A percentile compares a stretch with the other conserved stretches of the same genome.
phyloP scores from a whole-genome alignment of 1,140 invertebrate genomes.

The Wasmannia auropunctata region DNA sequence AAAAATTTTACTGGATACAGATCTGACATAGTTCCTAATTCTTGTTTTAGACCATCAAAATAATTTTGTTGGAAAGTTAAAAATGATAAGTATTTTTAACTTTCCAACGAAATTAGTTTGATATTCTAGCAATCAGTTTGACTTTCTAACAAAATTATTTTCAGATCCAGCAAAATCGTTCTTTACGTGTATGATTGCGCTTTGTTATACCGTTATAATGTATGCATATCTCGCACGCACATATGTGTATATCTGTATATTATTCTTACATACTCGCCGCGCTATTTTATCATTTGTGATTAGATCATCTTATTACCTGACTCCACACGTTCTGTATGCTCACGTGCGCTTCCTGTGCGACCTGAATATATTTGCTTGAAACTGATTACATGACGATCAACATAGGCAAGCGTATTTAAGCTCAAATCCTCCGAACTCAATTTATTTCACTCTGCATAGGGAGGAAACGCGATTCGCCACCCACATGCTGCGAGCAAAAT shows the following conservation, averaged over 20 bases:
- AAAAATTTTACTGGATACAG: too few relatives aligned
- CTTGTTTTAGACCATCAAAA: too few relatives aligned
- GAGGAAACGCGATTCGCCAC: constrained; percentile 22
- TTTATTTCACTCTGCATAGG: constrained; percentile 38
- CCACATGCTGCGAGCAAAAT: constrained; percentile 5
- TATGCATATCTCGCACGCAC: too few relatives aligned
- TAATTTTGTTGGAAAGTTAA: too few relatives aligned
- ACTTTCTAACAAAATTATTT: too few relatives aligned
- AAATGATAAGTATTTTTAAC: too few relatives aligned
- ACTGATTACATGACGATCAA: constrained; percentile 31
- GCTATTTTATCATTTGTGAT: neutral
- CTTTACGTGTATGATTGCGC: neutral
- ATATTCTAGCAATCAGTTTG: too few relatives aligned
- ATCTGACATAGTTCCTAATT: too few relatives aligned
- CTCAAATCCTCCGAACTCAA: constrained; percentile 21
- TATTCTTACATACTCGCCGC: neutral
- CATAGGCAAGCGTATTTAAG: neutral
- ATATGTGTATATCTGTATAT: neutral
- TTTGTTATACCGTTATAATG: too few relatives aligned
- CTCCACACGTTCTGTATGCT: neutral
- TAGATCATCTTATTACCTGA: neutral
- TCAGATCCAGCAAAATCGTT: too few relatives aligned
- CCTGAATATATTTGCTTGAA: constrained; percentile 33
- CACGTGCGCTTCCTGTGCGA: neutral
- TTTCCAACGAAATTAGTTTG: too few relatives aligned